Evolutionary conservation across 2,797 vertebrate species (phyloP), one percentile per base, ranked within the genome.

Genomic region (Odontamblyopus lacepedii): DNA sequence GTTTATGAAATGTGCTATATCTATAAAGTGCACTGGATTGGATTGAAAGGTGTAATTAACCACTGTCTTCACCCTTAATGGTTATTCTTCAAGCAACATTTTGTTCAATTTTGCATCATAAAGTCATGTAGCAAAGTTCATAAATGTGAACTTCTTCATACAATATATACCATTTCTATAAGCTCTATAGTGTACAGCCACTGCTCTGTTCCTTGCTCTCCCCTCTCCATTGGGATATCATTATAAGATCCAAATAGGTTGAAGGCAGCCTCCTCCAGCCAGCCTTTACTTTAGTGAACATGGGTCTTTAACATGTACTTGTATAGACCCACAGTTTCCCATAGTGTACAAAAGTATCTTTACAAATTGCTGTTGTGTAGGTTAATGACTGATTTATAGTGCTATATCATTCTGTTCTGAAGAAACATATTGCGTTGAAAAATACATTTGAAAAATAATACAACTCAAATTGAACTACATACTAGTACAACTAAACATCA

Each of bases 221-320:
- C 72, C 26, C 29, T 74, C 29, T 85, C 90, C 83, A 67, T 72
- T 71, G 86, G 84, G 90, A 87, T 66, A 32, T 87, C 84, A 89
- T 91, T 90, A 90, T 59, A 84, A 71, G 78, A 75, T 82, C 84
- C 84, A 89, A 87, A 91, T 85, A 84, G 83, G 78, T 88, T 84
- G 86, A 70, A 59, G 75, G 71, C 11, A 76, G 60, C 30, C 73
- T 66, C 70, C 73, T 48, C 71, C 71, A 78, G 71, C 74, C 68
- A 72, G 71, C 69, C 77, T 64, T 78, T 67, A 72, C 76, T 68
- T 63, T 67, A 26, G 71, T 48, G 59, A 78, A 74, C 65, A 61
- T 72, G 65, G 48, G 72, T 81, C 71, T 81, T 84, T 77, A 82
- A 12, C 18, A 50, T 29, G 26, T 23, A 81, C 59, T 70, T 74